Percentiles rank a stretch among this genome's conserved stretches.
These are phyloP conservation scores for Bettongia penicillata DNA, from an alignment of 2,113 vertebrate species.

Conservation along the genomic window DNA sequence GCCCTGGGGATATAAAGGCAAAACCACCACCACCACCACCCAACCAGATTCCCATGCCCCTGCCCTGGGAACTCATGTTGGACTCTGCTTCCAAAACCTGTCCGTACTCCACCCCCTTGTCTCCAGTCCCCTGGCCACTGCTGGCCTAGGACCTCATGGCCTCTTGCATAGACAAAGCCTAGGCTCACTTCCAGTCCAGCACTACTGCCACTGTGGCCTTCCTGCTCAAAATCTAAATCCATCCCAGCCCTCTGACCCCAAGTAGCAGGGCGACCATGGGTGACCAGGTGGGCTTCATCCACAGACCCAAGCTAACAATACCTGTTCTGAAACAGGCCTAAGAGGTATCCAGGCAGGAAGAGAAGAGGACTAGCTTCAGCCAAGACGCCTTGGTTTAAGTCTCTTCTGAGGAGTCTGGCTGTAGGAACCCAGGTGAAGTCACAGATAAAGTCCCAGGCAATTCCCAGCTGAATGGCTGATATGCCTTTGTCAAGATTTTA, in stretches of 20 bases:
- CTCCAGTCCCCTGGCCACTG: no score
- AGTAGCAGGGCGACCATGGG: not conserved
- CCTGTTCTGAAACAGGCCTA: not conserved
- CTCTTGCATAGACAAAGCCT: not conserved
- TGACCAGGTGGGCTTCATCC: not conserved
- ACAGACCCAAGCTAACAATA: not conserved
- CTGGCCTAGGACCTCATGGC: not conserved
- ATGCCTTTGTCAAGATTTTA: not conserved
- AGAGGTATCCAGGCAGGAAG: not conserved
- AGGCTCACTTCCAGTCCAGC: not conserved
- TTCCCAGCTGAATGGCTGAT: not conserved
- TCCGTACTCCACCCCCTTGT: no score
- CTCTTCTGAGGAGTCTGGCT: no score
- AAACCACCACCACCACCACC: not conserved
- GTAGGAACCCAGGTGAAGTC: not conserved
- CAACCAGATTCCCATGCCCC: not conserved
- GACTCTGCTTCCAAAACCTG: not conserved
- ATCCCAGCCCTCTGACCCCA: not conserved
- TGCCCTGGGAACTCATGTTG: not conserved
- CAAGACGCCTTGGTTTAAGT: not conserved
- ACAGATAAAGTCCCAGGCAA: not conserved
- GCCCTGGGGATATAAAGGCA: not conserved
- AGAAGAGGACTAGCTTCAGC: not conserved
- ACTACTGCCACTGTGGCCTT: not conserved
- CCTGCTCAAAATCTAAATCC: no score